Base-by-base conservation (phyloP, 2,888 invertebrate genomes). In the Hypena proboscidalis region DNA sequence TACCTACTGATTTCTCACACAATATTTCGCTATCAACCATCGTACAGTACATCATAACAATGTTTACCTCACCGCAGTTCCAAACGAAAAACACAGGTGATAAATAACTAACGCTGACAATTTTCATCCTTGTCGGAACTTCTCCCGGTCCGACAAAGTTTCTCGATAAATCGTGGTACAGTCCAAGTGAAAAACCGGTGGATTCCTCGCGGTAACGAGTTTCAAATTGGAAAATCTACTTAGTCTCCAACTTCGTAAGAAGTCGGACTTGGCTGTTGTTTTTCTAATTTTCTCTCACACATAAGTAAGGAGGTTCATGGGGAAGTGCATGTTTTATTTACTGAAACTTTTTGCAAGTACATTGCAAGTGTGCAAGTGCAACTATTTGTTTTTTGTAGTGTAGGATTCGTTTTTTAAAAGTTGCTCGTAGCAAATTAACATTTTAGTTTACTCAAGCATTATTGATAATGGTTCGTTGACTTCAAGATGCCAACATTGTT, bases 201-300 rank as follows among this genome's bases (percentile, higher is more conserved):
- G 44, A 49, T 53, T 48, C 60, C 38, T 55, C 45, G 36, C 48
- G 44, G 77, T 77, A 83, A 85, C 81, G 82, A 85, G 80, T 82
- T 83, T 78, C 73, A 83, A 85, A 85, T 86, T 83, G 85, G 85
- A 85, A 84, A 85, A 80, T 80, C 78, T 80, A 82, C 82, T 81
- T 77, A 72, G 71, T 70, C 56, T 26, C 69, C 54, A 60, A 73
- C 74, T 70, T 76, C 70, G 48, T 41, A 20, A 35, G 31, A 49
- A 44, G 56, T 59, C 30, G 30, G 49, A 9, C 32, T 30, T 27
- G 7, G 11, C 5, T 31, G 44, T 41, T 55, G 48, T 74, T 75
- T 74, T 67, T 71, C 68, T 70, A 71, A 74, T 74, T 74, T 70
- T 70, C 66, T 55, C 56, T 55, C 35, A 35, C 51, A 49, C 45